Percentiles rank a stretch among this genome's conserved stretches.
phyloP scores from a whole-genome alignment of 1,140 invertebrate species.

The Lordiphosa mommai region DNA sequence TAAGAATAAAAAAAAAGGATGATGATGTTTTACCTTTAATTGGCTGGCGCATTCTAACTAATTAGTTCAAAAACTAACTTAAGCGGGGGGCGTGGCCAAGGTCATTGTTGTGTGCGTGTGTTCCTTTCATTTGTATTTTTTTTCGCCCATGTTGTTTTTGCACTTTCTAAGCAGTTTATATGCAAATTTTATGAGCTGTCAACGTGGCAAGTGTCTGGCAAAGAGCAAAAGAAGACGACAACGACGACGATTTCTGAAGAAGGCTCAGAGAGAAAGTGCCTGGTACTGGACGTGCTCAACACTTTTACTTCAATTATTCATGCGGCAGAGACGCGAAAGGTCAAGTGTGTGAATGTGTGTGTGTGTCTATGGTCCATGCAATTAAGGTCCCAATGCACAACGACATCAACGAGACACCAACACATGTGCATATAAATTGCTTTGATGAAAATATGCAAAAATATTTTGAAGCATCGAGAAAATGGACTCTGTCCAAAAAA shows the following conservation, averaged over 20 bases:
- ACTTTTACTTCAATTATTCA: constrained; percentile 51
- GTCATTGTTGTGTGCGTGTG: neutral
- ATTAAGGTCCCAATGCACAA: constrained; percentile 40
- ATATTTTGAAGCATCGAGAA: constrained; percentile 1
- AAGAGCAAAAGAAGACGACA: constrained; percentile 5
- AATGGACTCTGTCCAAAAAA: neutral
- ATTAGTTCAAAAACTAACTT: no score
- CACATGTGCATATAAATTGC: constrained; percentile 42
- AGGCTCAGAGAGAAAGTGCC: neutral
- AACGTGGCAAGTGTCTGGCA: constrained; percentile 43
- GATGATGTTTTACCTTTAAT: neutral
- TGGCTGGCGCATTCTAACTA: no score
- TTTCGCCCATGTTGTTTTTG: neutral
- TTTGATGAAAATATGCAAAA: constrained; percentile 47
- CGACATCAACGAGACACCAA: constrained; percentile 14
- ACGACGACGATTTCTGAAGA: constrained; percentile 10
- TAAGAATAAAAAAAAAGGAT: constrained; percentile 1
- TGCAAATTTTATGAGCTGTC: constrained; percentile 58
- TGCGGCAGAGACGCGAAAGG: constrained; percentile 23
- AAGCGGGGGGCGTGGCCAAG: no score
- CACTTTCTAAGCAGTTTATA: constrained; percentile 45
- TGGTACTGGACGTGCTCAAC: constrained; percentile 5
- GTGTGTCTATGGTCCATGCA: constrained; percentile 26
- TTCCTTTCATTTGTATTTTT: neutral
- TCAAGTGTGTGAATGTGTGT: constrained; percentile 22